These are phyloP conservation scores for Hycleus cichorii DNA, from an alignment of 1,140 invertebrate species.

Conservation along the genomic window DNA sequence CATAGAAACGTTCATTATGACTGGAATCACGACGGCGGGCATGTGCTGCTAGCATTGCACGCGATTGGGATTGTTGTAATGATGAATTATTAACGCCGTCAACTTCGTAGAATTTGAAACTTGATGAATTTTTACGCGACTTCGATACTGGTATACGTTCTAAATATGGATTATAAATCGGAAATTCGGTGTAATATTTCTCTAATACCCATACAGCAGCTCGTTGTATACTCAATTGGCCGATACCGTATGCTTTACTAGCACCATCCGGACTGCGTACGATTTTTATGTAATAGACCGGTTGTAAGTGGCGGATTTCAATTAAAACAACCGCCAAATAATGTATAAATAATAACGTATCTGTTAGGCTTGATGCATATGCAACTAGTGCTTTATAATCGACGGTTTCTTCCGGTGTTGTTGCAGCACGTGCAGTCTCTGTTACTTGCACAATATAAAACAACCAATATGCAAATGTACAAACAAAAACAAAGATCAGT, in stretches of 20 bases:
- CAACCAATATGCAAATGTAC: conserved; percentile 94
- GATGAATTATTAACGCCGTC: conserved; percentile 72
- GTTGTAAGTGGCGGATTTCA: conserved; percentile 84
- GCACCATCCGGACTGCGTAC: conserved; percentile 92
- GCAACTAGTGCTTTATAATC: conserved; percentile 80
- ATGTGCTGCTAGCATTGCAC: conserved; percentile 62
- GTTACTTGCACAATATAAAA: conserved; percentile 92
- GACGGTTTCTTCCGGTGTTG: conserved; percentile 66
- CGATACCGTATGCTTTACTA: conserved; percentile 76
- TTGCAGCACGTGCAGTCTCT: conserved; percentile 67
- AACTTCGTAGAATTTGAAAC: conserved; percentile 96
- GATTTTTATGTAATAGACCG: conserved; percentile 84
- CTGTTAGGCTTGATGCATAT: conserved; percentile 83
- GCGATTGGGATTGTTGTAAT: conserved; percentile 56
- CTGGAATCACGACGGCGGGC: conserved; percentile 69
- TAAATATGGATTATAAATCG: conserved; percentile 93
- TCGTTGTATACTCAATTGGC: conserved; percentile 88
- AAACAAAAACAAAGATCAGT: conserved; percentile 80
- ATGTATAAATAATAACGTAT: conserved; percentile 91
- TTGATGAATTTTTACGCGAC: conserved; percentile 66
- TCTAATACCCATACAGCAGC: conserved; percentile 91
- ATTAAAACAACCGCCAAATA: conserved; percentile 89
- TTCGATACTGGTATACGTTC: conserved; percentile 83
- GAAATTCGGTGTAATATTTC: conserved; percentile 93
- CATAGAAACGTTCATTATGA: conserved; percentile 95